Evolutionary conservation across 2,797 vertebrate genomes (phyloP).

Genomic region (Meda fulgida): DNA sequence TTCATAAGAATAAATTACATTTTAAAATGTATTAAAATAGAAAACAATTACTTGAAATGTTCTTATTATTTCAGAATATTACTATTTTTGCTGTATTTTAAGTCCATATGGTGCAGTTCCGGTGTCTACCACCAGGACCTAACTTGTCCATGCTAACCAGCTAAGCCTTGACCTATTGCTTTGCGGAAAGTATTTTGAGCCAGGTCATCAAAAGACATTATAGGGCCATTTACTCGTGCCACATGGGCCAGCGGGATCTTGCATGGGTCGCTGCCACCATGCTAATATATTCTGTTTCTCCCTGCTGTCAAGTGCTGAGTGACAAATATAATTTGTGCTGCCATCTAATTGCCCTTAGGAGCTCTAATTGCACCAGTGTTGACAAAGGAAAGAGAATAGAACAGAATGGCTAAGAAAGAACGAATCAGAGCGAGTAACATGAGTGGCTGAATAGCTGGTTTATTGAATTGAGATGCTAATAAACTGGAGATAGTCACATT

Average conservation of each 20-base stretch:
- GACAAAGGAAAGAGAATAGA: conserved; percentile 45
- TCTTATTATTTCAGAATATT: neutral
- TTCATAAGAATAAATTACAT: neutral
- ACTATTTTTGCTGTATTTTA: neutral
- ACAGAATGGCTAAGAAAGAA: conserved; percentile 21
- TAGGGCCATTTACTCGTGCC: conserved; percentile 34
- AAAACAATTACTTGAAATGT: neutral
- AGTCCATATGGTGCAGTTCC: neutral
- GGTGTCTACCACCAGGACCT: neutral
- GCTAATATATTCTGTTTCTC: conserved; percentile 59
- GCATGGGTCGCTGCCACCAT: conserved; percentile 58
- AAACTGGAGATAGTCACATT: conserved; percentile 28
- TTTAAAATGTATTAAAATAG: neutral
- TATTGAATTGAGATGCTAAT: conserved; percentile 58
- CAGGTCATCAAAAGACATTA: conserved; percentile 37
- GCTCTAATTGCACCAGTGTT: conserved; percentile 50
- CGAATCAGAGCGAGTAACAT: conserved; percentile 11
- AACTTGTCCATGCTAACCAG: neutral
- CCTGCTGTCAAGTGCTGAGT: conserved; percentile 55
- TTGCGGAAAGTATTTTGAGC: conserved; percentile 4
- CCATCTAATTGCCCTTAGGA: conserved; percentile 56
- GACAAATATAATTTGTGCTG: conserved; percentile 64
- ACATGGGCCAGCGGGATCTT: conserved; percentile 37
- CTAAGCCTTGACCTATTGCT: neutral
- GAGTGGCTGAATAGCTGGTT: conserved; percentile 51